Percentiles rank a stretch among this genome's conserved stretches.
Conservation (phyloP, 2,113 vertebrate species). For the Apeltes quadracus region DNA sequence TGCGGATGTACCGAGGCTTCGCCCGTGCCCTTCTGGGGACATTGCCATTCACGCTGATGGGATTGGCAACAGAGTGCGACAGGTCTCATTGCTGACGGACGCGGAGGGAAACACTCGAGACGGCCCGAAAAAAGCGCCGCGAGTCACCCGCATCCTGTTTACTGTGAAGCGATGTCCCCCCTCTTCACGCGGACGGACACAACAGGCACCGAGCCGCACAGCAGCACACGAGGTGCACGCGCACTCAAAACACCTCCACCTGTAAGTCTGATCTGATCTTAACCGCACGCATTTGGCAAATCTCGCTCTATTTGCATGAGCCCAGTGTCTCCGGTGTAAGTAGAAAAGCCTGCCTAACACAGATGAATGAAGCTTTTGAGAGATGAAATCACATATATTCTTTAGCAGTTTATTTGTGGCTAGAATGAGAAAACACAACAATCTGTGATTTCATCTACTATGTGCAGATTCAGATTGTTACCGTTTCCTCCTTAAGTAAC, state of each 20-base stretch:
- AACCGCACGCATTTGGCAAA: neutral
- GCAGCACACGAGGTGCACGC: neutral
- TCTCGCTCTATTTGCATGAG: neutral
- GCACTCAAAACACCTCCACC: neutral
- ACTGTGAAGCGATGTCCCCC: slow-evolving; percentile 20
- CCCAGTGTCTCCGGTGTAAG: neutral
- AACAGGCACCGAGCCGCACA: slow-evolving; percentile 16
- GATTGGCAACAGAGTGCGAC: slow-evolving; percentile 63
- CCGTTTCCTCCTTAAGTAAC: slow-evolving; percentile 50
- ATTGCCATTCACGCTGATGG: slow-evolving; percentile 65
- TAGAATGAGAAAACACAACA: neutral
- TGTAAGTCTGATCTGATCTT: slow-evolving; percentile 4
- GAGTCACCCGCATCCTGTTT: slow-evolving; percentile 59
- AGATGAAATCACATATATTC: neutral
- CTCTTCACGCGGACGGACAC: slow-evolving; percentile 47
- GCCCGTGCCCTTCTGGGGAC: slow-evolving; percentile 66
- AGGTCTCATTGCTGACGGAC: slow-evolving; percentile 54
- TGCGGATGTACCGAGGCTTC: slow-evolving; percentile 48
- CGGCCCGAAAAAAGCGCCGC: slow-evolving; percentile 25
- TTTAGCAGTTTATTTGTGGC: neutral
- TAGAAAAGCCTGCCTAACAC: neutral
- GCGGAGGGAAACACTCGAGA: slow-evolving; percentile 49
- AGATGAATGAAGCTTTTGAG: neutral
- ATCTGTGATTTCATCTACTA: slow-evolving; percentile 40
- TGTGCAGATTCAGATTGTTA: slow-evolving; percentile 15